Percentiles rank a stretch among this genome's conserved stretches.
phyloP scores from a whole-genome alignment of 2,113 vertebrate genomes.

The Nipponia nippon region DNA sequence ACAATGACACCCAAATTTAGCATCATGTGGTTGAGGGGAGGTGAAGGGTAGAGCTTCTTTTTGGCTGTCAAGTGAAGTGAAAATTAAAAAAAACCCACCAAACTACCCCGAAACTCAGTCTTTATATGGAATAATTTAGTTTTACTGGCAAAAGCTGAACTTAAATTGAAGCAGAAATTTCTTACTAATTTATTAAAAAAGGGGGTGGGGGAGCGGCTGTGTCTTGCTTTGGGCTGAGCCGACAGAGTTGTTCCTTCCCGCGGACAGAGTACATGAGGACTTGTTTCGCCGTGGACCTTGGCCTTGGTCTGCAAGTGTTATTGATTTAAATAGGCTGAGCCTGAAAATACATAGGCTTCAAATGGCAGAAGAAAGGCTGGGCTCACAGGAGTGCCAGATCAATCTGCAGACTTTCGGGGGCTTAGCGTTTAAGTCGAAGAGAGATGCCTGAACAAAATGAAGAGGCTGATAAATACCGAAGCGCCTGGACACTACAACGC shows the following conservation, averaged over 20 bases:
- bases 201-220: background rate
- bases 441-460: background rate
- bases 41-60: background rate
- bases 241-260: background rate
- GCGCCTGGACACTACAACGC: accelerated
- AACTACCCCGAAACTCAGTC: background rate
- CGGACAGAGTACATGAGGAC: accelerated
- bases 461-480: background rate
- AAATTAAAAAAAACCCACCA: background rate
- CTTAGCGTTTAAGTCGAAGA: accelerated
- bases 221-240: background rate
- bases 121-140: background rate
- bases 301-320: background rate
- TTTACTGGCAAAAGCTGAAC: background rate
- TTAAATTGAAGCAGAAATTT: background rate
- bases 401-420: background rate
- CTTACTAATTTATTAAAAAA: background rate
- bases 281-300: background rate
- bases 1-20: background rate
- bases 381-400: too few relatives aligned
- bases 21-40: background rate
- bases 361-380: background rate
- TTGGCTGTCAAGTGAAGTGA: background rate
- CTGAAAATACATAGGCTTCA: accelerated
- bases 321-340: background rate